phyloP scores from a whole-genome alignment of 2,113 vertebrate genomes.

The Sialia sialis region DNA sequence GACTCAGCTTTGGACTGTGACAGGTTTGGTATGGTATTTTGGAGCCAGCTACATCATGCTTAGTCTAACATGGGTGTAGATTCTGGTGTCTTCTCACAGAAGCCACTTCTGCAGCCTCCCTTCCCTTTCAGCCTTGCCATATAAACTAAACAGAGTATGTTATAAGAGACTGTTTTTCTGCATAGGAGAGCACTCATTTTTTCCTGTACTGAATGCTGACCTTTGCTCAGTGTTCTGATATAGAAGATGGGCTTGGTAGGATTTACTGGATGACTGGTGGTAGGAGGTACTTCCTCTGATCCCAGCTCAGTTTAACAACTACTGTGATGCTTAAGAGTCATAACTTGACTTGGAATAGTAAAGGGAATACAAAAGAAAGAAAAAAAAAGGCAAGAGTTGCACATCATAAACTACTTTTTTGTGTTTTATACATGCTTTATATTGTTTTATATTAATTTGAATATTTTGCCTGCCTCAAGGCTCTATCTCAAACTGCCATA shows the following conservation, averaged over 20 bases:
- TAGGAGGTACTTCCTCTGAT: neutral
- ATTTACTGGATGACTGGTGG: neutral
- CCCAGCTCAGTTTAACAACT: constrained; percentile 3
- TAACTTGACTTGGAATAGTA: neutral
- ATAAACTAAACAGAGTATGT: neutral
- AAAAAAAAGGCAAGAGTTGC: neutral
- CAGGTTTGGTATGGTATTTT: neutral
- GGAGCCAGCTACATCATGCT: neutral
- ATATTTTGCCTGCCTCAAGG: neutral
- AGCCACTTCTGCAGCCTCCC: neutral
- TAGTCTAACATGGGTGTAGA: neutral
- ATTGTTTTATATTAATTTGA: too few relatives aligned
- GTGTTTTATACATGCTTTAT: neutral
- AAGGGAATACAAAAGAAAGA: neutral
- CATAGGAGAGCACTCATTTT: neutral
- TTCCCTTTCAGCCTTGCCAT: neutral
- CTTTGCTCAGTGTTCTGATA: neutral
- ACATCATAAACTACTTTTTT: neutral
- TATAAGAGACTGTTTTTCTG: neutral
- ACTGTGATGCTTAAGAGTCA: neutral
- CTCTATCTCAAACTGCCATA: neutral
- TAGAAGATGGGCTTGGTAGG: neutral
- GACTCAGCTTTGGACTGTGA: neutral
- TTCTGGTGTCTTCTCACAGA: neutral
- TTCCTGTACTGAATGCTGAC: neutral